These are phyloP conservation scores for Stictocephala bisonia DNA, from an alignment of 2,888 invertebrate genomes.

Conservation along the genomic window DNA sequence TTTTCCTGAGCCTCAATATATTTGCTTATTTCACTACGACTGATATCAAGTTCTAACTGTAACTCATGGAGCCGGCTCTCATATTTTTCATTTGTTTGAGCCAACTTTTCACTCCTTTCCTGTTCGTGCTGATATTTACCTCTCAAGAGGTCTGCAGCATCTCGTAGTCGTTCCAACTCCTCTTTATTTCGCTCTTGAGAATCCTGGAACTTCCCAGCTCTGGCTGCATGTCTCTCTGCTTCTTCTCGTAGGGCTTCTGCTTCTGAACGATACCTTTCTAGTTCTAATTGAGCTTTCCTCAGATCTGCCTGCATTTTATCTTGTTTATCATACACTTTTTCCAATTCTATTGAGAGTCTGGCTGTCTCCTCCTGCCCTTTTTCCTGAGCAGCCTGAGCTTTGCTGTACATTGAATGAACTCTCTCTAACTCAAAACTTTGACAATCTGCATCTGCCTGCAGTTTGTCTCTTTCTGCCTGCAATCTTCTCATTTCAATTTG, in stretches of 20 bases:
- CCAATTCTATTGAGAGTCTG: conserved; percentile 85
- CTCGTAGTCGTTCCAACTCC: conserved; percentile 72
- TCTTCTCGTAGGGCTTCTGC: conserved; percentile 84
- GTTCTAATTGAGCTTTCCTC: conserved; percentile 81
- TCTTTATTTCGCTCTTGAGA: conserved; percentile 70
- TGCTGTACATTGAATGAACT: conserved; percentile 86
- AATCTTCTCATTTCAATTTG: conserved; percentile 85
- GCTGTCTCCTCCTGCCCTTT: conserved; percentile 92
- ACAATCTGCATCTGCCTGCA: conserved; percentile 85
- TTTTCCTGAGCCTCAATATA: conserved; percentile 80
- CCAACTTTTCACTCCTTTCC: conserved; percentile 80
- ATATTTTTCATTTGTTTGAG: conserved; percentile 78
- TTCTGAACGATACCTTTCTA: conserved; percentile 76
- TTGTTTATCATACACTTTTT: conserved; percentile 91
- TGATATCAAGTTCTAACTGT: conserved; percentile 82
- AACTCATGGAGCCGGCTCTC: conserved; percentile 82
- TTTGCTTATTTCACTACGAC: conserved; percentile 82
- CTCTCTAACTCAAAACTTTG: conserved; percentile 88
- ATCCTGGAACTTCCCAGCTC: conserved; percentile 64
- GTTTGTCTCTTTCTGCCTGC: conserved; percentile 87
- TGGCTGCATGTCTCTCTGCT: conserved; percentile 80
- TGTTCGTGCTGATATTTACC: conserved; percentile 83
- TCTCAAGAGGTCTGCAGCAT: conserved; percentile 75
- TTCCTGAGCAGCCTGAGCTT: conserved; percentile 86
- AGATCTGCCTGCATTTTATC: conserved; percentile 86